Base-by-base conservation (phyloP, 2,888 invertebrate genomes). In the Epinotia demarniana region DNA sequence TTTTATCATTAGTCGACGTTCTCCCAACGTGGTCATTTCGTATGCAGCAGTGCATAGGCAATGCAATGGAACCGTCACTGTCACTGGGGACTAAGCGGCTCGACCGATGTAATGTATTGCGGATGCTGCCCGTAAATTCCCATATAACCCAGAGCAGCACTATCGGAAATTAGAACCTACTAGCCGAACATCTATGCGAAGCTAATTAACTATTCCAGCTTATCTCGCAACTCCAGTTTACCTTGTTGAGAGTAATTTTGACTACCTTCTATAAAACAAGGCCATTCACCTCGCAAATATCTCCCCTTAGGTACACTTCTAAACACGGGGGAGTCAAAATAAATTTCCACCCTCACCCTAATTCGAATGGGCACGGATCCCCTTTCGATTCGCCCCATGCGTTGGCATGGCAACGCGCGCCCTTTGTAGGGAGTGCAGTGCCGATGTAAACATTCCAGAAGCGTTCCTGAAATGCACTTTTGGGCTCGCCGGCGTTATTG, bases 211-310 rank as follows among this genome's bases (percentile, higher is more conserved):
- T 27, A 62, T 74, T 49, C 27, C 62, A 55, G 67, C 57, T 70
- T 70, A 68, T 68, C 63, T 67, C 49, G 16, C 43, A 62, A 74
- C 57, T 79, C 77, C 77, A 79, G 80, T 80, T 77, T 80, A 78
- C 78, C 79, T 79, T 80, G 79, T 76, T 69, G 72, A 78, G 73
- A 75, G 77, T 81, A 80, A 81, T 81, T 81, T 70, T 78, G 73
- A 79, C 78, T 80, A 79, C 79, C 78, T 72, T 80, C 81, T 78
- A 80, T 77, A 81, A 81, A 82, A 87, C 84, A 85, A 84, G 93
- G 91, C 89, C 91, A 82, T 94, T 93, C 92, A 93, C 93, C 93
- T 92, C 88, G 86, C 89, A 87, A 89, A 90, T 88, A 87, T 88
- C 86, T 88, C 90, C 90, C 92, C 92, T 90, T 88, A 86, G 89